Base-by-base conservation (phyloP, 92 coral and sea anemone genomes). In the Pocillopora grandis region DNA sequence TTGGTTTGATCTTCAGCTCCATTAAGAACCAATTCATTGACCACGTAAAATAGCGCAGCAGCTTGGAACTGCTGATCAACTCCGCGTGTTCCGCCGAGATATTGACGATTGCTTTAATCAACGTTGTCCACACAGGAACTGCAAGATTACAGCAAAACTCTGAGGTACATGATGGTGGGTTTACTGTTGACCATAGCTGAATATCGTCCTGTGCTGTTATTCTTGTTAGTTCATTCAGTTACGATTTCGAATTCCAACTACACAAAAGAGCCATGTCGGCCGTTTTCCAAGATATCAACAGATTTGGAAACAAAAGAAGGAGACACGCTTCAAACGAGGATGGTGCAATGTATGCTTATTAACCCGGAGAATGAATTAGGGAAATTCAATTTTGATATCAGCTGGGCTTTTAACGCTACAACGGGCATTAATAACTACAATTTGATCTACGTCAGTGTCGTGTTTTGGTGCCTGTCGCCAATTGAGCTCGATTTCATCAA, bases 401-500 rank as follows among this genome's bases (percentile, higher is more conserved):
- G 63, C 78, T 75, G 78, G 78, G 64, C 63, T 56, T 14, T 68
- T 12, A 68, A 68, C 9, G 20, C 59, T 8, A 8, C 17, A 9
- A 20, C 33, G 6, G n/a, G 16, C 10, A 37, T 57, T 57, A 64
- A 55, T 13, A 57, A 57, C 78, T 55, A 27, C 12, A 21, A 62
- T 57, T 21, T 75, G 27, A 12, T 75, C 21, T 12, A 11, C 0
- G 19, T 57, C 63, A 5, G 19, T 20, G 33, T 75, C 63, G 19
- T 10, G 16, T 56, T 75, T 20, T 55, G 33, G 37, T 75, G 78
- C 20, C 35, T 6, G 2, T 75, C 78, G 4, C 63, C 64, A 12
- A 57, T 75, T 58, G 63, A 75, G 58, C 63, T 75, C 17, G 65
- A 75, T 55, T 75, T 75, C 63, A 11, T 55, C 2, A 75, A 75